phyloP scores from a whole-genome alignment of 2,113 vertebrate species.

The Thomomys bottae region DNA sequence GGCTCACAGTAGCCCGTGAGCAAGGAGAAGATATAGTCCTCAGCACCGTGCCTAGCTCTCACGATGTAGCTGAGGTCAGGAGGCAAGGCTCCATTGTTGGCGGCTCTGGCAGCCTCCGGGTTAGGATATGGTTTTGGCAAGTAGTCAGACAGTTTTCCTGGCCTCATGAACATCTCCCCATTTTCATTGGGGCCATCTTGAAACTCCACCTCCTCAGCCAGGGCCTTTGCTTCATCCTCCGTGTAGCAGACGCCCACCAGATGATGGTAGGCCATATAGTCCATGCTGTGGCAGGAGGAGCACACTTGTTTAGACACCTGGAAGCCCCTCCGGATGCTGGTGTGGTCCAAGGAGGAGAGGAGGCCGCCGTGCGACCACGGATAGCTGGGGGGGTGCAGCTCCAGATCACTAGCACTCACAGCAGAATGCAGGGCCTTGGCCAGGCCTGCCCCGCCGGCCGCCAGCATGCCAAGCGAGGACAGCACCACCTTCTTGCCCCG shows the following conservation, averaged over 20 bases:
- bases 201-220: conserved; percentile 93
- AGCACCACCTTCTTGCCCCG: conserved; percentile 87
- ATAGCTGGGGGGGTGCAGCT: conserved; percentile 91
- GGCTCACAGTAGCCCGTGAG: conserved; percentile 96
- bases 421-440: conserved; percentile 90
- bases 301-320: conserved; percentile 97
- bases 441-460: conserved; percentile 88
- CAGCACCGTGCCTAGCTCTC: conserved; percentile 93
- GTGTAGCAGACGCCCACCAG: conserved; percentile 94
- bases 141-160: conserved; percentile 93
- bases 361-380: conserved; percentile 92
- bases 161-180: conserved; percentile 94
- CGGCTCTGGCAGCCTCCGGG: conserved; percentile 88
- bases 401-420: conserved; percentile 90
- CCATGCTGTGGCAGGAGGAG: conserved; percentile 95
- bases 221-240: conserved; percentile 89
- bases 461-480: conserved; percentile 88
- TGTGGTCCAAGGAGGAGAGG: conserved; percentile 91
- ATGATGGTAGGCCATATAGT: conserved; percentile 94
- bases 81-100: conserved; percentile 94
- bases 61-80: conserved; percentile 95
- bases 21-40: conserved; percentile 95
- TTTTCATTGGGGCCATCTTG: conserved; percentile 93
- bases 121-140: conserved; percentile 94
- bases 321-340: conserved; percentile 93